Base-by-base conservation (phyloP, 2,888 invertebrate genomes). In the Andrena praecox region DNA sequence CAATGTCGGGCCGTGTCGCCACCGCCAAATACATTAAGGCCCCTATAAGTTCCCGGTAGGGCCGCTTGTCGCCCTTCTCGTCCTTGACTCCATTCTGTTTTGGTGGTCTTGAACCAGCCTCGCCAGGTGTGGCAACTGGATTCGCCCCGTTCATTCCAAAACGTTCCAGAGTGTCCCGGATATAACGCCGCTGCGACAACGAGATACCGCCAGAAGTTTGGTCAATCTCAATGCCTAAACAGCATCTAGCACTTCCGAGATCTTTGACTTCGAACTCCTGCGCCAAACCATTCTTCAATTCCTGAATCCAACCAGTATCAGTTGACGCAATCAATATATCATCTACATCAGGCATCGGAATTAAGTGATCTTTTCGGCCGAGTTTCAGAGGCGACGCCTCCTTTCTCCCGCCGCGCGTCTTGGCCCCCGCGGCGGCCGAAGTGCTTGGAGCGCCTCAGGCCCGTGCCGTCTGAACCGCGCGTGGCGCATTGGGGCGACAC, bases 11-110 rank as follows among this genome's bases (percentile, higher is more conserved):
- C 4, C 67, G n/a, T 7, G 67, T 20, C 1, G 52, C 42, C 48
- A 67, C 52, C n/a, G 67, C 29, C 29, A 67, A 29, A 31, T 67
- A 52, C 52, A 67, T 67, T 1, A 67, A 12, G 27, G 52, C 8
- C 33, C 20, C 20, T 20, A 20, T 20, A 20, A 20, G 20, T 20
- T 20, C 20, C 20, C 20, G 20, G 20, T 20, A 67, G n/a, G 27
- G 52, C 8, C 33, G 33, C 8, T 8, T 33, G 33, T 7, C 33
- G 0, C 29, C 52, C 52, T 33, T 33, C 31, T 31, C 2, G n/a
- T 62, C 33, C 60, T 31, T 62, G 8, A 62, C 33, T 7, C 0
- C 33, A 1, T 0, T 33, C 2, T 2, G 2, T 12, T 59, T 62
- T 2, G 60, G 2, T 8, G 33, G 0, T 6, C 8, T 20, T 0